These are phyloP conservation scores for Rhagonycha fulva DNA, from an alignment of 2,888 invertebrate species.

Conservation along the genomic window DNA sequence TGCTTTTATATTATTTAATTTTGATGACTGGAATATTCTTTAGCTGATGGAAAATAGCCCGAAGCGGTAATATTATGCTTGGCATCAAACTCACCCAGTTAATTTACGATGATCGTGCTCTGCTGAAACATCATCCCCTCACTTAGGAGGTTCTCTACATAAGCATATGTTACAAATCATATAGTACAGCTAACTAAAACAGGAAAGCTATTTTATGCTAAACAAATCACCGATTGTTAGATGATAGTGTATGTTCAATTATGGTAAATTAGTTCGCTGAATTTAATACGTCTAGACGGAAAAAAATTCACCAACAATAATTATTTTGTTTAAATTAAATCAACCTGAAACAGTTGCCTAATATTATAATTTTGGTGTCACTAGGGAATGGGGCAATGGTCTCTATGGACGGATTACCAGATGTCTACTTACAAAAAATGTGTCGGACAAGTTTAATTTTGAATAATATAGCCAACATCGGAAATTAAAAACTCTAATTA, in stretches of 20 bases:
- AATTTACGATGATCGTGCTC: slow-evolving; percentile 4
- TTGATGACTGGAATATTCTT: not conserved
- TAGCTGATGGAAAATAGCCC: not conserved
- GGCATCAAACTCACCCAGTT: slow-evolving; percentile 14
- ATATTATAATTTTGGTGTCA: not conserved
- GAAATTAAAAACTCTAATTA: too few species aligned
- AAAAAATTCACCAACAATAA: not conserved
- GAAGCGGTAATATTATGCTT: slow-evolving; percentile 22
- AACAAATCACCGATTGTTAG: slow-evolving; percentile 11
- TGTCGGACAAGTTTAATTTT: too few species aligned
- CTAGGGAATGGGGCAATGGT: not conserved
- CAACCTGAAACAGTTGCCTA: not conserved
- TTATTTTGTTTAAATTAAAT: not conserved
- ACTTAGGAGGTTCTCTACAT: slow-evolving; percentile 9
- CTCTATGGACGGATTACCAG: not conserved
- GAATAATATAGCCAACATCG: not conserved
- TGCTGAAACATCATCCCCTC: slow-evolving; percentile 10
- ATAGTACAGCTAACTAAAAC: slow-evolving; percentile 33
- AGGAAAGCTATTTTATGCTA: slow-evolving; percentile 26
- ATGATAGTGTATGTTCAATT: not conserved
- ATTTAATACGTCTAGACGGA: not conserved
- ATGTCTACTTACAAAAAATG: not conserved
- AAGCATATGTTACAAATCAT: slow-evolving; percentile 35
- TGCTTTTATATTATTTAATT: not conserved
- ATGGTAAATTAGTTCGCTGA: not conserved